Evolutionary conservation across 2,113 vertebrate species (phyloP).

Genomic region (Prionailurus bengalensis): DNA sequence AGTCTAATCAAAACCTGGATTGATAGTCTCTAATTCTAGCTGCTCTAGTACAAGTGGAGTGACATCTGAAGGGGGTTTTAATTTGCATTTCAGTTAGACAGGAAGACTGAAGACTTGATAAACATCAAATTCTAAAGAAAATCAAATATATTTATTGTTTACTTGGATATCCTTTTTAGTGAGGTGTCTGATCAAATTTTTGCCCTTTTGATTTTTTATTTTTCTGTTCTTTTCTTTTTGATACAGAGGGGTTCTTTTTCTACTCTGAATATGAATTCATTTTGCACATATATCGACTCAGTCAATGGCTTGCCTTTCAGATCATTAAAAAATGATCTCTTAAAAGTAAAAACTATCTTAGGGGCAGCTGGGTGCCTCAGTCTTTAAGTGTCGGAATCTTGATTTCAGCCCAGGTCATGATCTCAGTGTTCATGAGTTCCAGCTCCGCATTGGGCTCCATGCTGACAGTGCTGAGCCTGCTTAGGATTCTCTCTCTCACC

Average conservation of each 20-base stretch:
- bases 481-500: too few relatives aligned
- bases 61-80: background rate
- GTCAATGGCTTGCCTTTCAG: background rate
- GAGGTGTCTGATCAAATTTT: background rate
- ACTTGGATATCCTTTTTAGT: background rate
- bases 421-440: too few relatives aligned
- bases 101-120: background rate
- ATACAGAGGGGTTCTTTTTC: accelerated
- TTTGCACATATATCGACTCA: background rate
- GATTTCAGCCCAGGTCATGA: too few relatives aligned
- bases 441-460: too few relatives aligned
- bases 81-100: background rate
- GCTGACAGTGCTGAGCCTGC: too few relatives aligned
- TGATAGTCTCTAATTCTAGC: background rate
- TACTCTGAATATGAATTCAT: background rate
- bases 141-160: background rate
- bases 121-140: background rate
- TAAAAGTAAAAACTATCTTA: background rate
- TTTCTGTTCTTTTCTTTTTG: background rate
- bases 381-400: too few relatives aligned
- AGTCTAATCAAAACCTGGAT: background rate
- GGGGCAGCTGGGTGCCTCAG: too few relatives aligned
- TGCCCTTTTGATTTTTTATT: background rate
- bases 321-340: background rate
- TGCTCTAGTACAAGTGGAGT: background rate